These are phyloP conservation scores for Halcyon badia DNA, from an alignment of 2,797 vertebrate species.

Conservation along the genomic window DNA sequence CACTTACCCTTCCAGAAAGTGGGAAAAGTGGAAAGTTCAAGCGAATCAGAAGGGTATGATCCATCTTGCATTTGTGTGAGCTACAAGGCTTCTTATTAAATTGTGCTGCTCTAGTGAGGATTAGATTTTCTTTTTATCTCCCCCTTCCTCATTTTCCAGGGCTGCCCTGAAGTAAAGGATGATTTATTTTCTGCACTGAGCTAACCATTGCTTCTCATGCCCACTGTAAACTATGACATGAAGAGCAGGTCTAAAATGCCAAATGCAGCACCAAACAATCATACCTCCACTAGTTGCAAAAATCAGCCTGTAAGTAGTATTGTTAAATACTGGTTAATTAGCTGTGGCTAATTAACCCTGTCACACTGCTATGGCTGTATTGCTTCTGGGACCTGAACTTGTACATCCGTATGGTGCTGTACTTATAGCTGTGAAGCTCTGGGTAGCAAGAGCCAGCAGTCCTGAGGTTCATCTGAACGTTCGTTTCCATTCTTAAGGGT, in stretches of 20 bases:
- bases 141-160: neutral
- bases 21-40: neutral
- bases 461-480: accelerated
- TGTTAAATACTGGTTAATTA: neutral
- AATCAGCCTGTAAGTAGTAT: neutral
- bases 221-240: neutral
- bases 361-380: accelerated
- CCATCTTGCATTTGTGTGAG: neutral
- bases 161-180: neutral
- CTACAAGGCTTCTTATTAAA: neutral
- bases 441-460: neutral
- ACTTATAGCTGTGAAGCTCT: neutral
- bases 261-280: accelerated
- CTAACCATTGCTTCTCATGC: neutral
- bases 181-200: neutral
- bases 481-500: neutral
- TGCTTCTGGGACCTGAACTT: neutral
- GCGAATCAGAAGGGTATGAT: accelerated
- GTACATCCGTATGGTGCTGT: accelerated
- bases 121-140: neutral
- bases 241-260: neutral
- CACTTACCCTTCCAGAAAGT: neutral
- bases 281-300: neutral
- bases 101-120: neutral
- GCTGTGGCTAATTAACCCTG: neutral